Evolutionary conservation across 23 tunicate genomes (phyloP), one percentile per base, ranked within the genome.

Genomic region (Trididemnum nubilum): DNA sequence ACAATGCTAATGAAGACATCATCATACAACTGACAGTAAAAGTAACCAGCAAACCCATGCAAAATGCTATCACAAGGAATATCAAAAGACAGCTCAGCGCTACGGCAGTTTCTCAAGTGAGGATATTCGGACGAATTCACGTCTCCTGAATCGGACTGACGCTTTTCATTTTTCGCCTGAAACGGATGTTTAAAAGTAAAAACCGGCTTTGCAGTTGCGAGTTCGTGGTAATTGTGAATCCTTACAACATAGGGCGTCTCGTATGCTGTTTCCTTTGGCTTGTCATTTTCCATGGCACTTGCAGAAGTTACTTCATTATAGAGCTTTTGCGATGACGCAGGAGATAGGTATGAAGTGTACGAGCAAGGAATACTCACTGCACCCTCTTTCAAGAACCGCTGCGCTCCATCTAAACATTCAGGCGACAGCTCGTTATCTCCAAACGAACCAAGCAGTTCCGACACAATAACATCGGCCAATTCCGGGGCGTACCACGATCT

Each of bases 31-130:
- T 83, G 76, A 51, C 97, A 96, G 59, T 85, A 75, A 54, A 96
- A 96, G 54, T 96, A 96, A 33, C 99, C 99, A 65, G 97, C 96
- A 78, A 96, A 91, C 2, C 99, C 99, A 71, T 96, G 99, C 44
- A 96, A 32, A 34, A 84, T 25, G 33, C 83, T 88, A 65, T 84
- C 89, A 60, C 74, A 76, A 0, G 84, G 80, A 1, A 91, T 76
- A 0, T 71, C 70, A 73, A 88, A 91, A 0, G 83, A 36, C 35
- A 87, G 67, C 44, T 81, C 74, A 0, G 49, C 40, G 44, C 73
- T 71, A 1, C 92, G 85, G 4, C 82, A 9, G 51, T 91, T 87
- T 65, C 51, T 81, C 35, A 87, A 58, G 23, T 80, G 86, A 0
- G 39, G 28, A 29, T 64, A 72, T 3, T 77, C 51, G 28, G 36